Base-by-base conservation (phyloP, 2,113 vertebrate species). In the Paramisgurnus dabryanus region DNA sequence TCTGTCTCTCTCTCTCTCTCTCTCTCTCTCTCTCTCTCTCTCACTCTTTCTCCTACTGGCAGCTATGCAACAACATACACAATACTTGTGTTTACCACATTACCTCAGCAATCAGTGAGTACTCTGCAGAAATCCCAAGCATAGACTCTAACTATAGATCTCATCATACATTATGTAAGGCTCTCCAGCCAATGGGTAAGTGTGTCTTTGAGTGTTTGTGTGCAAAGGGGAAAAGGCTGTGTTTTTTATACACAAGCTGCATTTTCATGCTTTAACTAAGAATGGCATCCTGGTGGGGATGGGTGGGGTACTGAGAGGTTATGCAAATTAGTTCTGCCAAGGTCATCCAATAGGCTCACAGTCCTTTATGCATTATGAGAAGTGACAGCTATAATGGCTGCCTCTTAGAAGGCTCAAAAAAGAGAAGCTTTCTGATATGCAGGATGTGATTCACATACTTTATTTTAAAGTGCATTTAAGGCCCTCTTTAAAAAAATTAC, bases 321-420 rank as follows among this genome's bases (percentile, higher is more conserved):
- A 89, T 90, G 89, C 82, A 88, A 89, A 91, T 90, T 18, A 84
- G 82, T 82, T 85, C 83, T 82, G 86, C 86, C 87, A 90, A 90
- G 89, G 90, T 91, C 88, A 87, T 83, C 61, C 86, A 80, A 82
- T 83, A 81, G 84, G 83, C 84, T 41, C 5, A 0, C 76, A 85
- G 86, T 87, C 86, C 86, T 87, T 80, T 87, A 81, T 78, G 81
- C 63, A 80, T 70, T 15, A 75, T 63, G 85, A 80, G 87, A 88
- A 85, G 66, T 88, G 89, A 89, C 90, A 86, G 84, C 76, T 88
- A 81, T 86, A 88, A 87, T 87, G 78, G 74, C 6, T 12, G 83
- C 64, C 80, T 87, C 87, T 87, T 79, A 43, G 64, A 86, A 81
- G 81, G 78, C 86, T 82, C 78, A 71, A 67, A 63, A 73, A 50